Conservation (phyloP, 2,888 invertebrate genomes). For the Pseudococcus viburni region DNA sequence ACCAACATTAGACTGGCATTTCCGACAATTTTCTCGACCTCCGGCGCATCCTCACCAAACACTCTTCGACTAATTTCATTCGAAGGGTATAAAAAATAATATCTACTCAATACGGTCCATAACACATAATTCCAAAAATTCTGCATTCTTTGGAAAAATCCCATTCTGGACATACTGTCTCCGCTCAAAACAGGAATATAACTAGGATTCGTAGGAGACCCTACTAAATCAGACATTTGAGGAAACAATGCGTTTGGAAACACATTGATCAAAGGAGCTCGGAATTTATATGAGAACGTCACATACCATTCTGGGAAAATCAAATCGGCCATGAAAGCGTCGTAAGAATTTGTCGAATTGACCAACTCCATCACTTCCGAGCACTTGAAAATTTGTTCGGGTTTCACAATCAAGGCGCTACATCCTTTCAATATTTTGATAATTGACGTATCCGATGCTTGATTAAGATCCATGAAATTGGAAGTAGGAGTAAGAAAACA, state of each 20-base stretch:
- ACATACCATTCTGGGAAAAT: neutral
- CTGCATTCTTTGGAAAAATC: neutral
- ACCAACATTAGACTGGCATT: constrained; percentile 31
- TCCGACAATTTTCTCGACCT: neutral
- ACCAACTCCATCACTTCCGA: neutral
- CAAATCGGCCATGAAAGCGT: constrained; percentile 56
- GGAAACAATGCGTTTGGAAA: constrained; percentile 61
- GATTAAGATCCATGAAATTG: too few relatives aligned
- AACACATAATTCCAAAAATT: neutral
- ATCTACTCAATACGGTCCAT: neutral
- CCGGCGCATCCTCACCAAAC: neutral
- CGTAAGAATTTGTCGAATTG: constrained; percentile 65
- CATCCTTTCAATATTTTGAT: too few relatives aligned
- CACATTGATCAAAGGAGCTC: constrained; percentile 13
- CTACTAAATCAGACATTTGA: constrained; percentile 68
- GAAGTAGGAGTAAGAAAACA: too few relatives aligned
- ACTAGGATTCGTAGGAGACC: constrained; percentile 68
- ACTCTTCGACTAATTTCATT: neutral
- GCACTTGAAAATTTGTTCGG: neutral
- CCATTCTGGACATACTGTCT: neutral
- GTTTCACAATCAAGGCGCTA: too few relatives aligned
- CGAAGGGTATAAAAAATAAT: neutral
- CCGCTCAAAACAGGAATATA: neutral
- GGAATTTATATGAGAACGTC: constrained; percentile 39
- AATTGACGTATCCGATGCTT: too few relatives aligned